These are phyloP conservation scores for Ostrea edulis DNA, from an alignment of 1,140 invertebrate genomes.

Conservation along the genomic window DNA sequence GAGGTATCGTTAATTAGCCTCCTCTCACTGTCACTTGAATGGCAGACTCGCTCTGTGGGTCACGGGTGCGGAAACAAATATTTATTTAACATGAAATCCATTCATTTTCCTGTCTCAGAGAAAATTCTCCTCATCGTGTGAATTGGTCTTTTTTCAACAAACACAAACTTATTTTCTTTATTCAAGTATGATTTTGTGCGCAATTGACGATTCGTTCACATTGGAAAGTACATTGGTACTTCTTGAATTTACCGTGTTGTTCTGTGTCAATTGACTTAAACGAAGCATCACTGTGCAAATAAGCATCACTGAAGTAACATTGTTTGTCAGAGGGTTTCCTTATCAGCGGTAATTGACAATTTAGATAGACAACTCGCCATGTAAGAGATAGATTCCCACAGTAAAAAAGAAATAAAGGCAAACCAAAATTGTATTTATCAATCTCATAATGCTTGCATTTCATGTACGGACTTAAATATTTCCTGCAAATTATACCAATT, in stretches of 20 bases:
- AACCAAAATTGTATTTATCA: not conserved
- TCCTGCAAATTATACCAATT: too few relatives aligned
- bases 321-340: not conserved
- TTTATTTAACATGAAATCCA: conserved; percentile 14
- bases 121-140: conserved; percentile 2
- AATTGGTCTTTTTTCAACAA: not conserved
- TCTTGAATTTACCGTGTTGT: not conserved
- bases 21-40: conserved; percentile 29
- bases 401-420: not conserved
- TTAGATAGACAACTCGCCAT: conserved; percentile 9
- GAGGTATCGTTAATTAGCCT: conserved; percentile 31
- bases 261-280: conserved; percentile 4
- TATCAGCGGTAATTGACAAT: conserved; percentile 24
- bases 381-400: not conserved
- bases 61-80: conserved; percentile 18
- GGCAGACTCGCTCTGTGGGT: conserved; percentile 3
- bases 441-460: not conserved
- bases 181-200: not conserved
- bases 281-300: conserved; percentile 31
- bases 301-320: conserved; percentile 4
- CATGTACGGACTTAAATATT: not conserved
- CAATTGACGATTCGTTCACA: not conserved
- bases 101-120: not conserved
- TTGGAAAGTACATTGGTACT: conserved; percentile 1
- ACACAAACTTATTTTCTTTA: conserved; percentile 8